These are phyloP conservation scores for Tetramorium simillimum DNA, from an alignment of 1,140 invertebrate species.

Conservation along the genomic window DNA sequence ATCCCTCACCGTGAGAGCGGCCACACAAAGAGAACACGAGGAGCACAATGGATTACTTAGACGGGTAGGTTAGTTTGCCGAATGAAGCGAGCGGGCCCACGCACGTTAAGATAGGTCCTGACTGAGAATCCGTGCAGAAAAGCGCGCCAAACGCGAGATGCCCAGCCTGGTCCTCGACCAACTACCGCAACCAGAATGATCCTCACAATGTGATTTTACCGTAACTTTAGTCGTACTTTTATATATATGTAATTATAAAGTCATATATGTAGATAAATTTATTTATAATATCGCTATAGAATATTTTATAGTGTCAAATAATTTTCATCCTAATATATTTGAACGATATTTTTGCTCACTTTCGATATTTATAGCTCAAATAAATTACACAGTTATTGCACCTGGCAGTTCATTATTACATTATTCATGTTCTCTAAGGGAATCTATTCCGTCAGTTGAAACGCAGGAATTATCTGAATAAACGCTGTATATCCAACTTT, in stretches of 20 bases:
- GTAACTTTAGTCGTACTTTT: neutral
- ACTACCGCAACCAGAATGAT: neutral
- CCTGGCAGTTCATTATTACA: neutral
- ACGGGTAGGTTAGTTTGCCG: constrained; percentile 84
- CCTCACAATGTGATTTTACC: constrained; percentile 13
- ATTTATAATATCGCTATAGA: neutral
- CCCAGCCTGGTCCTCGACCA: constrained; percentile 24
- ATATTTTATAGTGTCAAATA: neutral
- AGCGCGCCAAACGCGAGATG: constrained; percentile 69
- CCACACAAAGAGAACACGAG: constrained; percentile 80
- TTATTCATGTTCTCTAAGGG: neutral
- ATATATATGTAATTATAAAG: too few species aligned
- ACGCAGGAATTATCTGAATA: constrained; percentile 18
- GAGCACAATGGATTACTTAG: constrained; percentile 84
- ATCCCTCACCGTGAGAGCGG: constrained; percentile 80
- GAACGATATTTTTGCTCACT: neutral
- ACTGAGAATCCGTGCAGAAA: constrained; percentile 74
- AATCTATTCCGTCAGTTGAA: neutral
- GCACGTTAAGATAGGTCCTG: constrained; percentile 84
- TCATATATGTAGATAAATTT: neutral
- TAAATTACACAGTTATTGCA: neutral
- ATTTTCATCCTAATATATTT: neutral
- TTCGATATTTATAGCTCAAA: neutral
- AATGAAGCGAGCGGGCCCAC: constrained; percentile 79
- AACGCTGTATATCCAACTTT: neutral